These are phyloP conservation scores for Aplidium turbinatum DNA, from an alignment of 23 tunicate genomes.

Conservation along the genomic window DNA sequence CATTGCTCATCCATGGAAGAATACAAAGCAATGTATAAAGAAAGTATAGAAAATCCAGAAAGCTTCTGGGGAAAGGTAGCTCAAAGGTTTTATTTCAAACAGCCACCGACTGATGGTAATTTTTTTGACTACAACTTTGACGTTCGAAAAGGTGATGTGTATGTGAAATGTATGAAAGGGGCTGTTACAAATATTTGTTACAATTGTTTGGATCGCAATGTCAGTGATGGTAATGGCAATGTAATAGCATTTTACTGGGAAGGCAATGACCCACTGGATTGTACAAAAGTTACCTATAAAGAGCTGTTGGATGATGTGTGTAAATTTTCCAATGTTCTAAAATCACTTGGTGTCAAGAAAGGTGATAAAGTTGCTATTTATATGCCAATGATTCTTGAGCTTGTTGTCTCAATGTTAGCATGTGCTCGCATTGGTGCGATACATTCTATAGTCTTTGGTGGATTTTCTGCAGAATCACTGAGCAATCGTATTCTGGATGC, in stretches of 20 bases:
- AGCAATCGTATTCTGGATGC: slow-evolving; percentile 85
- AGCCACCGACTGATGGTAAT: slow-evolving; percentile 46
- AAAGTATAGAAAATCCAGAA: slow-evolving; percentile 78
- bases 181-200: slow-evolving; percentile 85
- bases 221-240: slow-evolving; percentile 72
- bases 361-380: slow-evolving; percentile 96
- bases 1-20: slow-evolving; percentile 69
- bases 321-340: slow-evolving; percentile 85
- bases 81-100: slow-evolving; percentile 70
- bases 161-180: slow-evolving; percentile 75
- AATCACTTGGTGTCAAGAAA: slow-evolving; percentile 76
- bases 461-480: slow-evolving; percentile 92
- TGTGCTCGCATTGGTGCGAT: slow-evolving; percentile 88
- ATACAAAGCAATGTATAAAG: slow-evolving; percentile 63
- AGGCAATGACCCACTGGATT: slow-evolving; percentile 89
- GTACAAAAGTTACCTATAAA: slow-evolving; percentile 64
- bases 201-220: slow-evolving; percentile 88
- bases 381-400: slow-evolving; percentile 87
- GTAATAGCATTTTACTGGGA: slow-evolving; percentile 87
- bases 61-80: slow-evolving; percentile 75
- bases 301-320: slow-evolving; percentile 71
- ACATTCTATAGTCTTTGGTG: slow-evolving; percentile 97
- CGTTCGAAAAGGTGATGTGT: slow-evolving; percentile 60
- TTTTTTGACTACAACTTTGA: slow-evolving; percentile 80
- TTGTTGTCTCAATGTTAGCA: slow-evolving; percentile 88